phyloP scores from a whole-genome alignment of 2,113 vertebrate genomes.

The Athene cunicularia region DNA sequence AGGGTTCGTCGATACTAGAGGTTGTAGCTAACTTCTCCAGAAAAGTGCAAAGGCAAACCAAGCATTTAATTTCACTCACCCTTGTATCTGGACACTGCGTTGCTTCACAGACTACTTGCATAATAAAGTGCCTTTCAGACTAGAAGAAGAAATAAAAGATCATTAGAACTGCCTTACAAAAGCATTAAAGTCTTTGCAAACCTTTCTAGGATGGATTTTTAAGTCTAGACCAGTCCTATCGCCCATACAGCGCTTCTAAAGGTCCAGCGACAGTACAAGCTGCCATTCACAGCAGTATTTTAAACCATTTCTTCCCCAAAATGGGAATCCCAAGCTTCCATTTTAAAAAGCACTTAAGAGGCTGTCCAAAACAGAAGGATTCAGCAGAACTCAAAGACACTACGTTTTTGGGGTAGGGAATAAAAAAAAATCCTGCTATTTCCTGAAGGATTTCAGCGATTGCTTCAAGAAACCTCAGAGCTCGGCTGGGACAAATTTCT shows the following conservation, averaged over 20 bases:
- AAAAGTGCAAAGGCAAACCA: too few relatives aligned
- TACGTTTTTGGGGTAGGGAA: not conserved
- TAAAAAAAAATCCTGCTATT: not conserved
- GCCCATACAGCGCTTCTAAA: not conserved
- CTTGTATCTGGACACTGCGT: conserved; percentile 97
- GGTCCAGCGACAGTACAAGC: not conserved
- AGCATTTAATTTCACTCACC: conserved; percentile 77
- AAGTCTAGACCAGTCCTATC: not conserved
- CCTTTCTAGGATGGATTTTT: not conserved
- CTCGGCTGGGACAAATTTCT: not conserved
- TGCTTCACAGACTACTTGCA: conserved; percentile 99
- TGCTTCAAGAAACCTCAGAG: not conserved
- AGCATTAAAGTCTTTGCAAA: not conserved
- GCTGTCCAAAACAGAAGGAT: not conserved
- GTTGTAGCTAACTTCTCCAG: not conserved
- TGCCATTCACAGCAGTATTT: not conserved
- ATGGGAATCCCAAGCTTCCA: not conserved
- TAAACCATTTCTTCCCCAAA: not conserved
- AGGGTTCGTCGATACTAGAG: too few relatives aligned
- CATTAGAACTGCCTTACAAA: not conserved
- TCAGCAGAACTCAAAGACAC: not conserved
- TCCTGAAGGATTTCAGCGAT: not conserved
- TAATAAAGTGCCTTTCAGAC: conserved; percentile 99
- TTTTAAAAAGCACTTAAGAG: not conserved
- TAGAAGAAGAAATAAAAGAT: conserved; percentile 44